A percentile compares a stretch with the other conserved stretches of the same genome.
phyloP scores from a whole-genome alignment of 1,140 invertebrate genomes.

The Lordiphosa collinella region DNA sequence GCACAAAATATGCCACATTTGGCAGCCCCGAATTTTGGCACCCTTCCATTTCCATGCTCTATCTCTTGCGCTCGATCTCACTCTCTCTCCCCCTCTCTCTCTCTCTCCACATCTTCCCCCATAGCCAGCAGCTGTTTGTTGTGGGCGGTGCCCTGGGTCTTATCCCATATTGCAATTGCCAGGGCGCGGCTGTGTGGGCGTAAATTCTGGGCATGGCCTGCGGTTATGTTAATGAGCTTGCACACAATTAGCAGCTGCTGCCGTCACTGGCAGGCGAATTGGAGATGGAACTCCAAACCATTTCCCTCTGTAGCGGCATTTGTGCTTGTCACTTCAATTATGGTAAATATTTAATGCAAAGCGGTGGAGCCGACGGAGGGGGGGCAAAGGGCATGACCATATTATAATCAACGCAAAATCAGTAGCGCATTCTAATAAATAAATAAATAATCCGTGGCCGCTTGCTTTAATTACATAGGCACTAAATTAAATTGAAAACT shows the following conservation, averaged over 20 bases:
- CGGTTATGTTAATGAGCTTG: slow-evolving; percentile 78
- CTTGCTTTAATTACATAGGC: slow-evolving; percentile 70
- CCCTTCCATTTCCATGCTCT: slow-evolving; percentile 1
- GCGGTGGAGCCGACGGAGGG: neutral
- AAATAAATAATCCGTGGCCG: slow-evolving; percentile 57
- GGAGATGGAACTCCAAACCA: slow-evolving; percentile 30
- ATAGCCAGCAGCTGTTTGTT: slow-evolving; percentile 29
- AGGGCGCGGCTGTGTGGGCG: slow-evolving; percentile 11
- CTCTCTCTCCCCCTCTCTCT: neutral
- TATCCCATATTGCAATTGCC: neutral
- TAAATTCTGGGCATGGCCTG: slow-evolving; percentile 58
- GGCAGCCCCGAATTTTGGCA: slow-evolving; percentile 8
- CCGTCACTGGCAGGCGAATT: slow-evolving; percentile 19
- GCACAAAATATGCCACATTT: slow-evolving; percentile 2
- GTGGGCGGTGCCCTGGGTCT: slow-evolving; percentile 16
- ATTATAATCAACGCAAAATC: slow-evolving; percentile 75
- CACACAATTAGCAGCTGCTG: slow-evolving; percentile 77
- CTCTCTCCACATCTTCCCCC: slow-evolving; percentile 2
- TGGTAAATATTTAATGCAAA: slow-evolving; percentile 74
- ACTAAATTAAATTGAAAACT: slow-evolving; percentile 75
- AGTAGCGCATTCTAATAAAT: slow-evolving; percentile 73
- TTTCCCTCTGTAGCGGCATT: slow-evolving; percentile 64
- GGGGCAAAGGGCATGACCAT: slow-evolving; percentile 36
- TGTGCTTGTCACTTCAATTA: slow-evolving; percentile 77
- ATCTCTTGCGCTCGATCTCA: neutral